phyloP scores from a whole-genome alignment of 2,797 vertebrate genomes.

The Danio aesculapii region DNA sequence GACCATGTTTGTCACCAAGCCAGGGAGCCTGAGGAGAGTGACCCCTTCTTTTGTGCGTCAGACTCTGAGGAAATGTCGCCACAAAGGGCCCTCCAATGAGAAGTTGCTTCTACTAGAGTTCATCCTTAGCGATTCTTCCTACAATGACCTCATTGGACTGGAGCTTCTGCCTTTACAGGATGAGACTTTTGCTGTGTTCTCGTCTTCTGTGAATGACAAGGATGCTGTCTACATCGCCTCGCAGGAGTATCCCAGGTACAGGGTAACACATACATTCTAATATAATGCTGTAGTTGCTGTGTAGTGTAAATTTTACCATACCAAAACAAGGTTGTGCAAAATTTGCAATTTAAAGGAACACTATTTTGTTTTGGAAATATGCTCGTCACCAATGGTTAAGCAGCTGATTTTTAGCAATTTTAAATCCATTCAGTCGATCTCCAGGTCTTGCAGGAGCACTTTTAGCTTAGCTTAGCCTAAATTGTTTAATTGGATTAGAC shows the following conservation, averaged over 20 bases:
- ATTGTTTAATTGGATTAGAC: too few species aligned
- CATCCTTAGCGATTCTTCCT: conserved; percentile 88
- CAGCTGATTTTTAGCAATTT: too few species aligned
- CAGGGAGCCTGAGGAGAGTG: conserved; percentile 84
- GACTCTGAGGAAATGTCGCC: conserved; percentile 86
- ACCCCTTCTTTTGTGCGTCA: conserved; percentile 89
- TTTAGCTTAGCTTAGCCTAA: too few species aligned
- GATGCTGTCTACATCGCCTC: conserved; percentile 92
- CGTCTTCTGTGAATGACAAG: conserved; percentile 91
- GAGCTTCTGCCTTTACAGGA: conserved; percentile 94
- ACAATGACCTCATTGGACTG: conserved; percentile 93
- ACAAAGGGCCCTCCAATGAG: conserved; percentile 82
- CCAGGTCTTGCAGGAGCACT: too few species aligned
- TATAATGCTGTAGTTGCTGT: neutral
- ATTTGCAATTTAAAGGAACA: too few species aligned
- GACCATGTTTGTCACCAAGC: conserved; percentile 68
- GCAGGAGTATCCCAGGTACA: conserved; percentile 91
- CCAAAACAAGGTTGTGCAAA: too few species aligned
- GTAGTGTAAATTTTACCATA: too few species aligned
- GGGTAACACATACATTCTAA: neutral
- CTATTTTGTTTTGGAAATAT: too few species aligned
- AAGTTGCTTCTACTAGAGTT: conserved; percentile 92
- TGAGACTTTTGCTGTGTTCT: conserved; percentile 88
- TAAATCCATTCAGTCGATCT: too few species aligned
- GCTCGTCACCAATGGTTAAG: too few species aligned